A percentile compares a stretch with the other conserved stretches of the same genome.
Conservation (phyloP, 2,888 invertebrate species). For the Andrena trimmerana region DNA sequence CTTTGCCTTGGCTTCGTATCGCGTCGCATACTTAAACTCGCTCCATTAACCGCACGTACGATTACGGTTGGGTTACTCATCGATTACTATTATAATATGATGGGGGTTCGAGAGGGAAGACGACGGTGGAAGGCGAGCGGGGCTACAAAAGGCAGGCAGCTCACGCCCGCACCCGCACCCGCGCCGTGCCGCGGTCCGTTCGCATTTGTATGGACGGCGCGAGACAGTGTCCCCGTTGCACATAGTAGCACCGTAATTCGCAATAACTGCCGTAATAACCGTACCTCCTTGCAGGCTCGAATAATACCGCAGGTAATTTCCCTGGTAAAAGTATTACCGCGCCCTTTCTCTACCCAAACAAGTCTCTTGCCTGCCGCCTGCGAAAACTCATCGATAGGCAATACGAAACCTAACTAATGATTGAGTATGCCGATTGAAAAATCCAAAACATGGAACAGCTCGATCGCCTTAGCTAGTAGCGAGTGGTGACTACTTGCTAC, state of each 20-base stretch:
- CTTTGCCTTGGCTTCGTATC: slow-evolving; percentile 34
- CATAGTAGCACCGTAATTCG: slow-evolving; percentile 77
- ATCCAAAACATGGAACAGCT: slow-evolving; percentile 72
- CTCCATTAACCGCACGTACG: slow-evolving; percentile 75
- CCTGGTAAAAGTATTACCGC: slow-evolving; percentile 62
- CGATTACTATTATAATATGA: slow-evolving; percentile 78
- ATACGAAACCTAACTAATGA: too few species aligned
- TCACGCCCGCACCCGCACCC: slow-evolving; percentile 2
- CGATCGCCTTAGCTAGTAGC: slow-evolving; percentile 31
- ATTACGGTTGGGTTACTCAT: slow-evolving; percentile 79
- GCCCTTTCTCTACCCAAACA: background rate
- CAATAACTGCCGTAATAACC: slow-evolving; percentile 81
- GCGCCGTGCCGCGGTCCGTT: background rate
- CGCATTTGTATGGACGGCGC: slow-evolving; percentile 51
- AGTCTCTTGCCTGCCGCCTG: background rate
- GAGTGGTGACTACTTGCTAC: slow-evolving; percentile 7
- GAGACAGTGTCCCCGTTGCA: slow-evolving; percentile 66
- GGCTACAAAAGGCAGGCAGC: background rate
- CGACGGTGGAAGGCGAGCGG: slow-evolving; percentile 29
- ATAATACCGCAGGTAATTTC: slow-evolving; percentile 76
- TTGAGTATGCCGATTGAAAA: too few species aligned
- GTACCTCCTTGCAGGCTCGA: slow-evolving; percentile 75
- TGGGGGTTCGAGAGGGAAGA: slow-evolving; percentile 54
- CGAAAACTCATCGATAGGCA: background rate
- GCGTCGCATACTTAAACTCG: slow-evolving; percentile 74